Evolutionary conservation across 2,888 invertebrate species (phyloP).

Genomic region (Nymphalis urticae): DNA sequence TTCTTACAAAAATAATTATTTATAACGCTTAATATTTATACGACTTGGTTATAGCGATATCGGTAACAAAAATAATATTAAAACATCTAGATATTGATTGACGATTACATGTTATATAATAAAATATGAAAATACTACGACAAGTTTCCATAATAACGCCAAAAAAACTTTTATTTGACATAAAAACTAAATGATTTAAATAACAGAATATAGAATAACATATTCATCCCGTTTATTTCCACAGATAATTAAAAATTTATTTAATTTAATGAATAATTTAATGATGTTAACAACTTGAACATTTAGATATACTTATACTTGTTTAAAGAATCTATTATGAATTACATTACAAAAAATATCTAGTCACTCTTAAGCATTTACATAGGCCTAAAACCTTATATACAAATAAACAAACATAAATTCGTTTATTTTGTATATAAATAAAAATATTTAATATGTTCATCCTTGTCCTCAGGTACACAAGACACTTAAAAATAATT

Average conservation of each 20-base stretch:
- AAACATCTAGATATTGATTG: conserved; percentile 25
- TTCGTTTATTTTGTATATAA: conserved; percentile 21
- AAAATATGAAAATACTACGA: neutral
- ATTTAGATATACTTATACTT: conserved; percentile 4
- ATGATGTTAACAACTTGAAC: neutral
- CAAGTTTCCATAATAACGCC: neutral
- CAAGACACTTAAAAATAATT: conserved; percentile 25
- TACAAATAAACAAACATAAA: neutral
- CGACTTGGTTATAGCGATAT: conserved; percentile 31
- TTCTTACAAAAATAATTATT: conserved; percentile 22
- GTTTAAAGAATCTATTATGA: neutral
- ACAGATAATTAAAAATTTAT: neutral
- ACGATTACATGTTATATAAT: neutral
- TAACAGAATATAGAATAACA: neutral
- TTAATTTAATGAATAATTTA: neutral
- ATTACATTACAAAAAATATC: conserved; percentile 13
- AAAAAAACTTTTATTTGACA: neutral
- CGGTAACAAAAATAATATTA: conserved; percentile 26
- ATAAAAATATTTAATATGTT: conserved; percentile 28
- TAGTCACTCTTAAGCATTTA: conserved; percentile 12
- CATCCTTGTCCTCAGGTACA: conserved; percentile 34
- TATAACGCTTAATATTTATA: conserved; percentile 22
- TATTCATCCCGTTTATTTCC: neutral
- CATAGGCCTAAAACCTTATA: conserved; percentile 12
- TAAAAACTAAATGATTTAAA: neutral